Base-by-base conservation (phyloP, 2,888 invertebrate genomes). In the Caenorhabditis drosophilae region DNA sequence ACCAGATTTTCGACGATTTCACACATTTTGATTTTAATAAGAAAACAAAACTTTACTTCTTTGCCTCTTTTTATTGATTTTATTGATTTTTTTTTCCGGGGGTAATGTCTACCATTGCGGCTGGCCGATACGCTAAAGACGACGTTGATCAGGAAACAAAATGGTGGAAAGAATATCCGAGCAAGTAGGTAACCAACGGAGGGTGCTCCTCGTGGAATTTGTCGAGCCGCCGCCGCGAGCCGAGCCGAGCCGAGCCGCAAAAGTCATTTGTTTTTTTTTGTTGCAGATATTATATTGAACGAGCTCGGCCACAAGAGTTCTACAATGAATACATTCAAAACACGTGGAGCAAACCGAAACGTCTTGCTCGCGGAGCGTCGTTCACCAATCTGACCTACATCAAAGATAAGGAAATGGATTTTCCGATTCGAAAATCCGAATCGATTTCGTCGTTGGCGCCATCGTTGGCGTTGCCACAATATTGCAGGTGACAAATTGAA, bases 301-400 rank as follows among this genome's bases (percentile, higher is more conserved):
- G 81, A 56, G 79, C 81, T 46, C 70, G 77, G 48, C 75, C 82
- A 6, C 76, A 80, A 55, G 75, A 73, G 46, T 71, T 74, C 54
- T 83, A 75, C 72, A 67, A 75, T 38, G 74, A 74, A 46, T 70
- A 75, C 46, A 72, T 82, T 42, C 58, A 57, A 44, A 75, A 73
- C 52, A 76, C 80, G 20, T 82, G 79, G 78, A 64, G 59, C 42
- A 79, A 81, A 57, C 77, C 82, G 36, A 81, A 80, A 50, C 64
- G 77, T 23, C 55, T 82, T 31, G 80, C 73, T 16, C 73, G 79
- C 27, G 73, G 76, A n/a, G 82, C 82, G 12, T 80, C 80, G 12
- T 78, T 71, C 75, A 81, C 81, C 18, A 82, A 82, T 52, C 55
- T 82, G 60, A 82, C 82, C 35, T 83, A 81, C 57, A 67, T 80